Conservation (phyloP, 37 sponge, comb jelly and placozoan species). For the Aphrocallistes beatrix region DNA sequence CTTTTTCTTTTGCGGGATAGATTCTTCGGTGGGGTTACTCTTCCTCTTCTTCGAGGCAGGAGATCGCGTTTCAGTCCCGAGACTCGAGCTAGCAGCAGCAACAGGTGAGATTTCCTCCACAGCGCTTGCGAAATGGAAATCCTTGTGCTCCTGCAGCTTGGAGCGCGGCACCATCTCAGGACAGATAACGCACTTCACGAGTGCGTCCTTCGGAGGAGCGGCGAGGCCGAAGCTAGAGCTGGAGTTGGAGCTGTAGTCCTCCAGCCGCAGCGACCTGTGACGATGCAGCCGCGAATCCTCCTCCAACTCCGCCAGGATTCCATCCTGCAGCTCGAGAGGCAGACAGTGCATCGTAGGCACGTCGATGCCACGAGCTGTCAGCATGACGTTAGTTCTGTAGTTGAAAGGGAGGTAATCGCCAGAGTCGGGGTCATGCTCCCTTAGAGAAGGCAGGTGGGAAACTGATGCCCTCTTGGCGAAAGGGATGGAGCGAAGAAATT, state of each 20-base stretch:
- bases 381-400: background rate
- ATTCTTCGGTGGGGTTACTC: background rate
- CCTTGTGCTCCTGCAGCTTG: slow-evolving; percentile 13
- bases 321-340: background rate
- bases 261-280: background rate
- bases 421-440: background rate
- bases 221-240: background rate
- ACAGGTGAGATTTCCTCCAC: background rate
- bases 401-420: background rate
- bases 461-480: background rate
- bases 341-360: background rate
- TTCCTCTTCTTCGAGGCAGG: background rate
- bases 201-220: background rate
- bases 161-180: background rate
- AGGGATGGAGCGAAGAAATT: background rate
- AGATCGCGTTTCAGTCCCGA: background rate
- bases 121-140: background rate
- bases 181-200: background rate
- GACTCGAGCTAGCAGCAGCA: background rate
- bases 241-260: background rate
- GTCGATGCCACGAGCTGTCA: background rate
- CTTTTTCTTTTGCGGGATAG: too few species aligned
- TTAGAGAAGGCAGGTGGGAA: background rate
- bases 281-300: background rate
- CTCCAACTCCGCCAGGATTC: background rate